Percentiles rank a stretch among this genome's conserved stretches.
phyloP scores from a whole-genome alignment of 2,113 vertebrate species.

The Hypanus sabinus region DNA sequence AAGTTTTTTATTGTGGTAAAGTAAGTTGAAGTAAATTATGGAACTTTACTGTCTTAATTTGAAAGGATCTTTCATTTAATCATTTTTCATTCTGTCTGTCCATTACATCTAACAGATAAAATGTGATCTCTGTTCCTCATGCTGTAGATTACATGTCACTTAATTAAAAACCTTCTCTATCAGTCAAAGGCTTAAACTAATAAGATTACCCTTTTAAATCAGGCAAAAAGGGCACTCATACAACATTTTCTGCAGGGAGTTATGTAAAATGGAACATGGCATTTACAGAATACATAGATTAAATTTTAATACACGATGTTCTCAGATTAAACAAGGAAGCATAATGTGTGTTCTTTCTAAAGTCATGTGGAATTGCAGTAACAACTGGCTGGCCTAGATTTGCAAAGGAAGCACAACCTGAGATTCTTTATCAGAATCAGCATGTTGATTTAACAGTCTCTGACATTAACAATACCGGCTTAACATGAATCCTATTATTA shows the following conservation, averaged over 20 bases:
- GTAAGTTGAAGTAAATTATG: background rate
- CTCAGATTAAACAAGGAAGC: background rate
- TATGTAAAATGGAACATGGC: conserved; percentile 11
- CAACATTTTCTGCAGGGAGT: background rate
- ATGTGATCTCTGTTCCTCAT: background rate
- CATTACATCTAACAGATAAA: background rate
- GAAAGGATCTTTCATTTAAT: background rate
- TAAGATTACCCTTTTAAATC: background rate
- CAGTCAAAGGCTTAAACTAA: background rate
- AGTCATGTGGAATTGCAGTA: background rate
- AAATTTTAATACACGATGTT: background rate
- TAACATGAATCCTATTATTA: background rate
- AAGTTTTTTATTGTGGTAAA: background rate
- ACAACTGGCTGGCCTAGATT: background rate
- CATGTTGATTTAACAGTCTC: background rate
- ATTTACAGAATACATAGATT: background rate
- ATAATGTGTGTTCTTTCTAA: background rate
- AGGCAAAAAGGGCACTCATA: background rate
- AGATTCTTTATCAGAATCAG: background rate
- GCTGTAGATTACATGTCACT: background rate
- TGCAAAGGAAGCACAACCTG: background rate
- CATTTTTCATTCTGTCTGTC: background rate
- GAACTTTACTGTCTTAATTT: background rate
- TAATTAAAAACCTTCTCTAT: background rate
- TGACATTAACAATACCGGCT: background rate